Base-by-base conservation (phyloP, 2,797 vertebrate genomes). In the Knipowitschia caucasica region DNA sequence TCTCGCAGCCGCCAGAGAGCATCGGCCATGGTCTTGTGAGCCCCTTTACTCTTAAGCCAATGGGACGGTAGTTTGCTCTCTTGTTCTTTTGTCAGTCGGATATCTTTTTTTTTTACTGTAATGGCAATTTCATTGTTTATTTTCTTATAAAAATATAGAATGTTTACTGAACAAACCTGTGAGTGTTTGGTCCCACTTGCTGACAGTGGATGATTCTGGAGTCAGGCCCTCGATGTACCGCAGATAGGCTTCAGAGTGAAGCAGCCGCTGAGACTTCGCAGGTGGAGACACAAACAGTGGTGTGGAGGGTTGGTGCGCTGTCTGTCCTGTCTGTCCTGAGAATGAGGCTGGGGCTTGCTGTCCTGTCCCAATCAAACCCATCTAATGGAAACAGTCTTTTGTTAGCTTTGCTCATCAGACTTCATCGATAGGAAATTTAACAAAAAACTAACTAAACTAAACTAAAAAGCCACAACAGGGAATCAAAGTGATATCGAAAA, bases 11-110 rank as follows among this genome's bases (percentile, higher is more conserved):
- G 92, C 97, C 97, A 99, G 36, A 99, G 77, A 2, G 97, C 97
- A 44, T 99, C 95, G 0, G 95, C 94, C 97, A 99, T 99, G 6
- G 96, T 99, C 67, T 92, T 97, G 75, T 99, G 97, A 49, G 96
- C 96, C 1, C 97, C 97, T 81, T 99, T 99, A 71, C 97, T 98
- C 77, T 97, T 98, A 79, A 99, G 75, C 97, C 97, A 99, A 70
- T 99, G 96, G 4, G 94, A 93, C 4, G 97, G 97, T n/a, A 99
- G 91, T 26, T 94, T 90, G 80, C 95, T 94, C 78, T 99, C 97
- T 55, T 99, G 97, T 68, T 99, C 97, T 85, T 97, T 98, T 2
- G 95, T 95, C 68, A 99, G 79, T 39, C 97, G 95, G 39, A 98
- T 83, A 17, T 99, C 96, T 75, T 95, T 92, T 72, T 94, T 93